phyloP scores from a whole-genome alignment of 2,797 vertebrate species.

The Rhinophrynus dorsalis region DNA sequence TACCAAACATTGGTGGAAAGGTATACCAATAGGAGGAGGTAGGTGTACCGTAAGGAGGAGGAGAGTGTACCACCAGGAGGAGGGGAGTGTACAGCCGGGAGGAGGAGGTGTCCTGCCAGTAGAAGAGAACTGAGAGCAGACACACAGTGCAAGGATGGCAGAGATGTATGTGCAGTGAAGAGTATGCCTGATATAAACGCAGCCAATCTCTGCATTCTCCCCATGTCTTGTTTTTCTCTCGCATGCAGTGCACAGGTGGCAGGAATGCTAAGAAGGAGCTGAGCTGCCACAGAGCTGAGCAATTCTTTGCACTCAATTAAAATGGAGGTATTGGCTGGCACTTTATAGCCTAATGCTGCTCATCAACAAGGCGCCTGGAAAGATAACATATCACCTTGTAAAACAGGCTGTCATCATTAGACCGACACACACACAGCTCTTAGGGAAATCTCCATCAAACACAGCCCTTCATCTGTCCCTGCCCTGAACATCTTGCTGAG shows the following conservation, averaged over 20 bases:
- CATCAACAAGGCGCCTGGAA: constrained; percentile 5
- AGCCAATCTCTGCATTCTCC: constrained; percentile 24
- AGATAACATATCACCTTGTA: constrained; percentile 33
- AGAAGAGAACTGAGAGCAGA: not conserved
- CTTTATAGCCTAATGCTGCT: constrained; percentile 25
- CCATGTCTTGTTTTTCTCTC: constrained; percentile 23
- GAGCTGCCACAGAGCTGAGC: constrained; percentile 4
- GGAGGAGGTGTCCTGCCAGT: too few species aligned
- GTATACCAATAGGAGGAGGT: too few species aligned
- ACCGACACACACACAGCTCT: constrained; percentile 1
- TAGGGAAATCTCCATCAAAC: constrained; percentile 25
- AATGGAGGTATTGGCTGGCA: constrained; percentile 27
- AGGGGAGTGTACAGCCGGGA: not conserved
- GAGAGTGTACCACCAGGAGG: too few species aligned
- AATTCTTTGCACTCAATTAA: constrained; percentile 33
- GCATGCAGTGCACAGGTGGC: constrained; percentile 37
- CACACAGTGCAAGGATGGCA: not conserved
- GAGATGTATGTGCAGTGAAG: too few species aligned
- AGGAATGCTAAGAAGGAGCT: constrained; percentile 40
- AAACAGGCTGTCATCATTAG: constrained; percentile 26
- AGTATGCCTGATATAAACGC: not conserved
- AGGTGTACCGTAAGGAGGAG: too few species aligned
- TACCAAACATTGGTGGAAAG: too few species aligned
- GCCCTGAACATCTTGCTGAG: not conserved
- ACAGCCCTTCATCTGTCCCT: not conserved